Percentiles rank a stretch among this genome's conserved stretches.
Conservation (phyloP, 2,888 invertebrate genomes). For the Coenonympha arcania region DNA sequence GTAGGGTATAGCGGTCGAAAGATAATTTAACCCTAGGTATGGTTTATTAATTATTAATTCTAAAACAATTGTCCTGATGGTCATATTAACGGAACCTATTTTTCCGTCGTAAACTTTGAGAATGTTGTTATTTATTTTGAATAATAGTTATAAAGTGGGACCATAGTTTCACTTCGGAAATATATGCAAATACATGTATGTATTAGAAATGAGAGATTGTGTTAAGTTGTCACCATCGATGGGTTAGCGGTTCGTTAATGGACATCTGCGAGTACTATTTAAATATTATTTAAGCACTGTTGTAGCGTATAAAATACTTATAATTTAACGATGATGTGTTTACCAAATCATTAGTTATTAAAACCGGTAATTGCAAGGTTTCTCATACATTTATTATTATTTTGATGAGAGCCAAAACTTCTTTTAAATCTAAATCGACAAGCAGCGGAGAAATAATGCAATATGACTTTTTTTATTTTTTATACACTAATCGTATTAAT, state of each 20-base stretch:
- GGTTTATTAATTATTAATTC: no score
- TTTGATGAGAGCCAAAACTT: neutral
- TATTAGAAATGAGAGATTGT: neutral
- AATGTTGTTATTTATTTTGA: neutral
- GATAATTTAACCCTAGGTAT: no score
- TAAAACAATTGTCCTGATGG: no score
- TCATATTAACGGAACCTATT: neutral
- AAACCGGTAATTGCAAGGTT: neutral
- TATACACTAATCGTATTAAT: no score
- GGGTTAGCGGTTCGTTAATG: neutral
- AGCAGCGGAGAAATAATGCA: no score
- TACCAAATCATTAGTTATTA: neutral
- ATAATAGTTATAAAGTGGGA: neutral
- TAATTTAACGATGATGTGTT: neutral
- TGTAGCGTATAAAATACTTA: neutral
- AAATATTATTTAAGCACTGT: neutral
- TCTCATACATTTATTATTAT: neutral
- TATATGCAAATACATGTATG: neutral
- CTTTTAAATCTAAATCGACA: neutral
- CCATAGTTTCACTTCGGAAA: neutral
- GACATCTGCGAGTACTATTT: neutral
- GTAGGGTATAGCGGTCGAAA: no score
- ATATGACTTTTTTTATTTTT: no score
- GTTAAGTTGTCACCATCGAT: neutral
- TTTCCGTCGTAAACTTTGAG: neutral